Percentiles rank a stretch among this genome's conserved stretches.
Conservation (phyloP, 2,797 vertebrate species). For the Furcifer pardalis region DNA sequence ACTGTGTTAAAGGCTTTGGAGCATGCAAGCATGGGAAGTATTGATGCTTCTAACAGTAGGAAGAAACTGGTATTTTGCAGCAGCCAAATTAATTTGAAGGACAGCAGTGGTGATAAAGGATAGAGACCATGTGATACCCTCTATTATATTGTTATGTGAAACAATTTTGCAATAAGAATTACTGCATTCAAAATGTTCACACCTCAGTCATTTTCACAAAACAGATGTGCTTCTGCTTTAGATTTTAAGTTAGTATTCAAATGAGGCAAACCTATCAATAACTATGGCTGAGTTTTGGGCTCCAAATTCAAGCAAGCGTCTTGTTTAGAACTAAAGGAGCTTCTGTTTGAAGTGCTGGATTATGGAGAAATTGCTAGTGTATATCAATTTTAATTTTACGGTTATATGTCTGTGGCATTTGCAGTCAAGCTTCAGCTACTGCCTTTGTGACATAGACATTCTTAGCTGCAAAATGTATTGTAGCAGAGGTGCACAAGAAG, state of each 20-base stretch:
- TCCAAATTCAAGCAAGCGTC: neutral
- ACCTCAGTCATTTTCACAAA: constrained; percentile 36
- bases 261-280: constrained; percentile 29
- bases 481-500: neutral
- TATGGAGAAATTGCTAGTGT: constrained; percentile 14
- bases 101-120: neutral
- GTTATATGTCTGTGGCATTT: neutral
- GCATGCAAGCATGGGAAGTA: neutral
- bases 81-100: constrained; percentile 17
- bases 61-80: neutral
- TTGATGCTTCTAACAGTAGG: constrained; percentile 36
- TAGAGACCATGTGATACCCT: neutral
- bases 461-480: neutral
- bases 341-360: constrained; percentile 35
- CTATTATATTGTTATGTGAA: neutral
- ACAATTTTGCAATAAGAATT: constrained; percentile 37
- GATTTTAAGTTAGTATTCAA: constrained; percentile 48
- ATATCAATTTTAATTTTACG: constrained; percentile 28
- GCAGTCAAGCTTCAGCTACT: constrained; percentile 12
- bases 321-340: constrained; percentile 8
- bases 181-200: constrained; percentile 38
- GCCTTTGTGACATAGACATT: constrained; percentile 21
- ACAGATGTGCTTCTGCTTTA: constrained; percentile 48
- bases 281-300: constrained; percentile 27
- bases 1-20: constrained; percentile 36